Evolutionary conservation across 2,888 invertebrate species (phyloP), one percentile per base, ranked within the genome.

Genomic region (Carcina quercana): DNA sequence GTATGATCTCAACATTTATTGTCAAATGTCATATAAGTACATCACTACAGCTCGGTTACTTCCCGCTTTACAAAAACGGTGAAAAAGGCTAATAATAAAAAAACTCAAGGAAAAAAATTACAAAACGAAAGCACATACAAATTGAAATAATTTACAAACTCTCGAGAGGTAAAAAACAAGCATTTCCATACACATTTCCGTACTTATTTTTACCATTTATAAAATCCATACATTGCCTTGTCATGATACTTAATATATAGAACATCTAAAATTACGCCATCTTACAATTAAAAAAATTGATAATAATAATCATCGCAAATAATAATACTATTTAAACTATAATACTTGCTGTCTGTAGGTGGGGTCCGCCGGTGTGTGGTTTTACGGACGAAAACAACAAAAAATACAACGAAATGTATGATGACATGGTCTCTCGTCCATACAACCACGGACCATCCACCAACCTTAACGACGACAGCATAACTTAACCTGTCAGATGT

Each of bases 251-350:
- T 66, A 61, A 65, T n/a, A n/a, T n/a, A 67, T 60, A 59, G 72
- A 78, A 78, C 74, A 75, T 70, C 78, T 78, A 71, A 75, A 61
- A 71, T 64, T 73, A 80, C 79, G 82, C 80, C 80, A 80, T 82
- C 83, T 79, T 80, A 79, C 45, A 59, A 50, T 57, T 63, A 65
- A 56, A 47, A 60, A 66, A 60, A 64, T n/a, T n/a, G n/a, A n/a
- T 64, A 64, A 62, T 42, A 46, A 57, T 53, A 43, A 50, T 60
- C 51, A 40, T 56, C 38, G n/a, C n/a, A n/a, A n/a, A 40, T 59
- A 61, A 71, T 72, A 70, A 69, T 73, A 78, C 62, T 70, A 66
- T 53, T 51, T 65, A 66, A 53, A 62, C 63, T 67, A 70, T 72
- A 72, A 74, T 72, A 75, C 74, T 75, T 50, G 55, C 56, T 55